phyloP scores from a whole-genome alignment of 2,888 invertebrate genomes.

The Endomychus coccineus region DNA sequence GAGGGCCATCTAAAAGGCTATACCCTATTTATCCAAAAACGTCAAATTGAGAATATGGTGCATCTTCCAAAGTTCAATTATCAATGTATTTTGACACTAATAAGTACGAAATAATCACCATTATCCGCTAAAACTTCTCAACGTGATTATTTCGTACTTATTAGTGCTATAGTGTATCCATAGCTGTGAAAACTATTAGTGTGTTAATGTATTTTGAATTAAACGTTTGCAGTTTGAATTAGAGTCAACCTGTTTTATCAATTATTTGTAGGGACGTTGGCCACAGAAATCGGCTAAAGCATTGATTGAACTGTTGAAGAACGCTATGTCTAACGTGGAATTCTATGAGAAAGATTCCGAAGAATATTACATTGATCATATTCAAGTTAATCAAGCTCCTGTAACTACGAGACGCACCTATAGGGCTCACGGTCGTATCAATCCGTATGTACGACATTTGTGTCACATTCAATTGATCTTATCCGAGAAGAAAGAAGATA shows the following conservation, averaged over 20 bases:
- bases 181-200: too few species aligned
- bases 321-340: conserved; percentile 78
- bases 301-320: conserved; percentile 66
- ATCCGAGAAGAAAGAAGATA: conserved; percentile 50
- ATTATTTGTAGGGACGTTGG: conserved; percentile 55
- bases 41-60: neutral
- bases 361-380: conserved; percentile 71
- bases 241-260: too few species aligned
- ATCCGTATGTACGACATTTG: conserved; percentile 76
- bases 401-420: conserved; percentile 73
- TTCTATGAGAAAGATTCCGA: conserved; percentile 70
- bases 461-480: conserved; percentile 76
- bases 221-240: neutral
- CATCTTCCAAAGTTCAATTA: neutral
- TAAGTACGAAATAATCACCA: too few species aligned
- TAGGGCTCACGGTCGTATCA: conserved; percentile 78
- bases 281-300: conserved; percentile 76
- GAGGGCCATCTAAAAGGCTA: too few species aligned
- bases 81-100: too few species aligned
- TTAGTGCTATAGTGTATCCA: too few species aligned
- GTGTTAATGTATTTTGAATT: neutral
- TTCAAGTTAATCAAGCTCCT: conserved; percentile 73
- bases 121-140: too few species aligned
- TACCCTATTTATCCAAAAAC: too few species aligned
- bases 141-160: too few species aligned